Base-by-base conservation (phyloP, 2,113 vertebrate genomes). In the Hassar affinis region DNA sequence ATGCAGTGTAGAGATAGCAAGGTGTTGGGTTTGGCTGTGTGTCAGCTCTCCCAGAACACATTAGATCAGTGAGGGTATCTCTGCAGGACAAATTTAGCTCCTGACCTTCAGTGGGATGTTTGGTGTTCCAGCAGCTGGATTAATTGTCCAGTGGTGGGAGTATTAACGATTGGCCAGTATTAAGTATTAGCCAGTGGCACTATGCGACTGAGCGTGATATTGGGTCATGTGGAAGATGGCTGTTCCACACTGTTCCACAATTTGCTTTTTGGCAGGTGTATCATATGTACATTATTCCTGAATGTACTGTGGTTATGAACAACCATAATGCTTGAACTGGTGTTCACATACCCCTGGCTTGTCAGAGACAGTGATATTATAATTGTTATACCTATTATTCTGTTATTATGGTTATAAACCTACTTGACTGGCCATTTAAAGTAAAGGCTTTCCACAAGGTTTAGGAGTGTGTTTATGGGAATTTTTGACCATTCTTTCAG, bases 81-180 rank as follows among this genome's bases (percentile, higher is more conserved):
- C 80, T 93, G 91, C 87, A 94, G 93, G 95, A 96, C 96, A 96
- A 96, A 97, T 98, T 97, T 97, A 96, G 96, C 91, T 93, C 93
- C 90, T 95, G 93, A 93, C 94, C 93, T 94, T 95, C 92, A 86
- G 81, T 92, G 90, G 91, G 91, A 92, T 86, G 90, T 66, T 84
- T 78, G 69, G 81, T 35, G 35, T 80, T 56, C 12, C 78, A 83
- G 86, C 80, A 64, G 86, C 52, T 7, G 78, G 56, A 79, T 85
- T 38, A 78, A 78, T 79, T 87, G 51, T 47, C 69, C 33, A 74
- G n/a, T 1, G 8, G 74, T 62, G 18, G 15, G 9, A 76, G 74
- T 20, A 38, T 77, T 77, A 56, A 10, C 10, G 27, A 76, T 75
- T 75, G 15, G n/a, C 2, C 18, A 75, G 68, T 71, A 6, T 45